Percentiles rank a stretch among this genome's conserved stretches.
Conservation (phyloP, 2,888 invertebrate species). For the Poecilus cupreus region DNA sequence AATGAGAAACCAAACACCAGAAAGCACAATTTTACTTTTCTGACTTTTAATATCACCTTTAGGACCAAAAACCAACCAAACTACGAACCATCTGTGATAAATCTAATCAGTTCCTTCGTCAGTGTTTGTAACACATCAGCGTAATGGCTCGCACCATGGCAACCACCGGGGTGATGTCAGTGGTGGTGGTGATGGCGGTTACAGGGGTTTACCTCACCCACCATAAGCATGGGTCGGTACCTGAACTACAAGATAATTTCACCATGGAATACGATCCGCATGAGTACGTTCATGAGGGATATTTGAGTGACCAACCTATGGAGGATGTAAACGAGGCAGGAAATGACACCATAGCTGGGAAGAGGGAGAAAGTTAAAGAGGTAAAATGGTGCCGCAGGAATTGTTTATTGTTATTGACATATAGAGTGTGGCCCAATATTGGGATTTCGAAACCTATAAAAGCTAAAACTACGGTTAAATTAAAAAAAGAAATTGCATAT, state of each 20-base stretch:
- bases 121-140: too few relatives aligned
- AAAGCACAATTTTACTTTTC: too few relatives aligned
- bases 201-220: constrained; percentile 74
- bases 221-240: constrained; percentile 25
- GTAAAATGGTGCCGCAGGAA: too few relatives aligned
- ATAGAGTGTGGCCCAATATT: too few relatives aligned
- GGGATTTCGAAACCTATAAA: too few relatives aligned
- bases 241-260: constrained; percentile 30
- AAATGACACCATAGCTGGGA: constrained; percentile 69
- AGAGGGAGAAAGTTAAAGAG: constrained; percentile 72
- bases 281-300: constrained; percentile 33
- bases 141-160: constrained; percentile 63
- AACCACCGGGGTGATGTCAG: constrained; percentile 72
- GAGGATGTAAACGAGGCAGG: constrained; percentile 59
- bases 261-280: constrained; percentile 41
- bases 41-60: too few relatives aligned
- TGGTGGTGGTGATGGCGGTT: constrained; percentile 74
- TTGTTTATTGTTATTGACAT: too few relatives aligned
- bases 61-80: constrained; percentile 21
- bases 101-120: too few relatives aligned
- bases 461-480: too few relatives aligned
- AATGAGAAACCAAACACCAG: too few relatives aligned
- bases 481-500: too few relatives aligned
- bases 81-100: constrained; percentile 34
- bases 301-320: constrained; percentile 50